These are phyloP conservation scores for Chitala chitala DNA, from an alignment of 2,113 vertebrate species.

Conservation along the genomic window DNA sequence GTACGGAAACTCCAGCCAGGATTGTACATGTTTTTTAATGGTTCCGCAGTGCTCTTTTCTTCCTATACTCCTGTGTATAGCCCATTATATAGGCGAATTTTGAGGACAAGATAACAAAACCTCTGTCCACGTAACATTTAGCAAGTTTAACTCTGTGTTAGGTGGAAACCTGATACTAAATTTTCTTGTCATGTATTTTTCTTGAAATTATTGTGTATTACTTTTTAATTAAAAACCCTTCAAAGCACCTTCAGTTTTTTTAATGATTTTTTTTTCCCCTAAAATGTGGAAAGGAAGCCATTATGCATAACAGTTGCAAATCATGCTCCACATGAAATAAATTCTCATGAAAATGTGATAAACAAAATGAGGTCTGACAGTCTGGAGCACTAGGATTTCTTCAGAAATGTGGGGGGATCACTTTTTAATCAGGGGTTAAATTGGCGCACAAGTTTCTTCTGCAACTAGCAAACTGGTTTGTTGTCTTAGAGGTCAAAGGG, in stretches of 20 bases:
- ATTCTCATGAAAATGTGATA: neutral
- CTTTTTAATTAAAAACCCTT: too few species aligned
- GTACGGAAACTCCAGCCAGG: neutral
- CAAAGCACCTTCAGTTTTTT: too few species aligned
- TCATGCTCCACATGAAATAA: neutral
- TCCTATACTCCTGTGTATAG: slow-evolving; percentile 6
- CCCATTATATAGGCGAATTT: too few species aligned
- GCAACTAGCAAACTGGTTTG: slow-evolving; percentile 34
- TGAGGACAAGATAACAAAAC: too few species aligned
- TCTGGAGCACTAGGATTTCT: neutral
- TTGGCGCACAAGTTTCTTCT: neutral
- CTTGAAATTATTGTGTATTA: neutral
- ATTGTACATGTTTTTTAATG: slow-evolving; percentile 1
- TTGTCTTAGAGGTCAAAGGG: slow-evolving; percentile 65
- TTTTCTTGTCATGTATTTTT: too few species aligned
- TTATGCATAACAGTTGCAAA: neutral
- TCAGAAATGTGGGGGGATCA: neutral
- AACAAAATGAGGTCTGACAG: neutral
- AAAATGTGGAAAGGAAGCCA: neutral
- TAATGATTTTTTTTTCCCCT: too few species aligned
- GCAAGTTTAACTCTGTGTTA: too few species aligned
- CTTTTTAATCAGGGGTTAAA: neutral
- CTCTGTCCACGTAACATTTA: too few species aligned
- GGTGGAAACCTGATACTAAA: too few species aligned
- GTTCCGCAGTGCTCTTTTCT: slow-evolving; percentile 10